These are phyloP conservation scores for Sphaeridia pumilis DNA, from an alignment of 2,888 invertebrate species.

Conservation along the genomic window DNA sequence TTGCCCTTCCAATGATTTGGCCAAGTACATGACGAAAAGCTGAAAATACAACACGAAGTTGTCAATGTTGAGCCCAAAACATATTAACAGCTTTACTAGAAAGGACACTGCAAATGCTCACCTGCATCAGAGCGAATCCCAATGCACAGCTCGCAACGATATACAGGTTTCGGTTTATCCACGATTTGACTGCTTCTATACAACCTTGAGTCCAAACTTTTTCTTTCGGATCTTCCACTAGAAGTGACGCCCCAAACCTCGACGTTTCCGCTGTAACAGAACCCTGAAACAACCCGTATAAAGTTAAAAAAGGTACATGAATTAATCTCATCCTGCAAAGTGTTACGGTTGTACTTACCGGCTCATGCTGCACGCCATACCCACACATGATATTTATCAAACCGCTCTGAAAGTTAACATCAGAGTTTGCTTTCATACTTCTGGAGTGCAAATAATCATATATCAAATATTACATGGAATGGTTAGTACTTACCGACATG, in stretches of 20 bases:
- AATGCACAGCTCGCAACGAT: constrained; percentile 75
- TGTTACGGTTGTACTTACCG: too few species aligned
- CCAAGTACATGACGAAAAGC: constrained; percentile 77
- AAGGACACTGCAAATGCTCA: constrained; percentile 31
- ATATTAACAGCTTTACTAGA: too few species aligned
- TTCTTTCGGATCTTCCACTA: constrained; percentile 58
- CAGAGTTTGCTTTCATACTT: too few species aligned
- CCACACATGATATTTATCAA: constrained; percentile 87
- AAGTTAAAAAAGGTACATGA: too few species aligned
- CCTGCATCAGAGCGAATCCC: constrained; percentile 65
- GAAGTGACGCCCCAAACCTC: constrained; percentile 18
- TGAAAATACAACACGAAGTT: too few species aligned
- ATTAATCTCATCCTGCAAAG: too few species aligned
- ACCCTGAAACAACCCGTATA: too few species aligned
- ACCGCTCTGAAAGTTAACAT: constrained; percentile 51
- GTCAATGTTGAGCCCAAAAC: too few species aligned
- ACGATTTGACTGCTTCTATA: constrained; percentile 75
- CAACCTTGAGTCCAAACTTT: constrained; percentile 86
- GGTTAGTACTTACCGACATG: constrained; percentile 51
- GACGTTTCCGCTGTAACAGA: constrained; percentile 26
- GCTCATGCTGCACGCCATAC: constrained; percentile 70
- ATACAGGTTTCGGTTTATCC: constrained; percentile 78
- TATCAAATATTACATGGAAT: too few species aligned
- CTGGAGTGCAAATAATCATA: too few species aligned
- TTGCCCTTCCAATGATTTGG: constrained; percentile 81